phyloP scores from a whole-genome alignment of 2,888 invertebrate species.

The Criorhina ranunculi region DNA sequence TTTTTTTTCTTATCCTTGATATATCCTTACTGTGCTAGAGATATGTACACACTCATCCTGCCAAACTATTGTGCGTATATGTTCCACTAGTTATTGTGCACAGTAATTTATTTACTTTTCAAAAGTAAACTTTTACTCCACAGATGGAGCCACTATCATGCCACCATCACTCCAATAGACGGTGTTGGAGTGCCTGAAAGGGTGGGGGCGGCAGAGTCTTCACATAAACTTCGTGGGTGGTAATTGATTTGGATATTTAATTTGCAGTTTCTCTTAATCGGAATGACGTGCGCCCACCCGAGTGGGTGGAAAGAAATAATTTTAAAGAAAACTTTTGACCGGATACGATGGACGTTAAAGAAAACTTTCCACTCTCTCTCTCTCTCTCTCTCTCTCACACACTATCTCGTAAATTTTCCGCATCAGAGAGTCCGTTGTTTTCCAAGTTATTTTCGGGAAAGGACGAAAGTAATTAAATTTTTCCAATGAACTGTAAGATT shows the following conservation, averaged over 20 bases:
- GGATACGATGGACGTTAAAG: slow-evolving; percentile 12
- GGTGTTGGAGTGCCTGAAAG: no score
- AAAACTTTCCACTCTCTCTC: neutral
- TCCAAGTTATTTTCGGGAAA: neutral
- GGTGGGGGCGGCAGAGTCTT: no score
- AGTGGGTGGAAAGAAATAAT: slow-evolving; percentile 16
- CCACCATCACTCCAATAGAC: neutral
- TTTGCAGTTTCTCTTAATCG: slow-evolving; percentile 71
- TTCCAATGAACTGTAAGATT: slow-evolving; percentile 39
- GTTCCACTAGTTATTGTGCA: slow-evolving; percentile 33
- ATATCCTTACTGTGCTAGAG: slow-evolving; percentile 5
- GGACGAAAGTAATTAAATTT: slow-evolving; percentile 51
- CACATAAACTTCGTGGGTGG: slow-evolving; percentile 26
- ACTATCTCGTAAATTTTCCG: slow-evolving; percentile 8
- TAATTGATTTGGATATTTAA: slow-evolving; percentile 68
- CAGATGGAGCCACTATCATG: slow-evolving; percentile 11
- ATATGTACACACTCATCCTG: neutral
- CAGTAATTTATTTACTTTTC: slow-evolving; percentile 56
- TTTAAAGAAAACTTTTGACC: slow-evolving; percentile 31
- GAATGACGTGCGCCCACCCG: slow-evolving; percentile 14
- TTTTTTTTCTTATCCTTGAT: slow-evolving; percentile 12
- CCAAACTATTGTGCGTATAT: slow-evolving; percentile 58
- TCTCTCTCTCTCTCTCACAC: no score
- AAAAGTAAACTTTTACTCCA: slow-evolving; percentile 23
- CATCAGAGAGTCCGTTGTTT: slow-evolving; percentile 26